Base-by-base conservation (phyloP, 1,140 invertebrate genomes). In the Lasioglossum baleicum region DNA sequence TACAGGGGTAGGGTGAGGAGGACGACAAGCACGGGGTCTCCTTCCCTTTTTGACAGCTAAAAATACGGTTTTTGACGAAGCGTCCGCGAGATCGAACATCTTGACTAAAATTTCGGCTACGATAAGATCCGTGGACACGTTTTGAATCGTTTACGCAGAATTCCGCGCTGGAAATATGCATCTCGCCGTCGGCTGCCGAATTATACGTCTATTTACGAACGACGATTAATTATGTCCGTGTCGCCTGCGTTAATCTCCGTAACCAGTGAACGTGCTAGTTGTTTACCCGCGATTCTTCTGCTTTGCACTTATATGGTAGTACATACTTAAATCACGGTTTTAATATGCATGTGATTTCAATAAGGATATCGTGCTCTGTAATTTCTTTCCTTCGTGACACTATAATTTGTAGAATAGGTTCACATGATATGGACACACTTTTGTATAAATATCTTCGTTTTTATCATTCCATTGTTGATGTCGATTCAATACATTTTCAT, bases 41-140 rank as follows among this genome's bases (percentile, higher is more conserved):
- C n/a, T 61, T 35, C 64, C 64, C 74, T 86, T 85, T 88, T 88
- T 84, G 71, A 87, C 82, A 87, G 80, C 85, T 89, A 88, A 89
- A 89, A 89, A 89, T 89, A 89, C 83, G 53, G 61, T 85, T 86
- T 86, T 86, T 83, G 80, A 81, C 65, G 68, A 6, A 61, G 31
- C 60, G 48, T 56, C 63, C 13, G 74, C 56, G 35, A 35, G 58
- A 65, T 48, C 48, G 53, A 67, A 61, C 70, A 64, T 20, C 48
- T 81, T 48, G 65, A 60, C 80, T 83, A n/a, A n/a, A n/a, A 83
- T 83, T 86, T 81, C 85, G 84, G 75, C 61, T 35, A 65, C 60
- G 40, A 75, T 44, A 65, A 51, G 26, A 53, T 2, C 48, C 60
- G 11, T 15, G 40, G 68, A 58, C 15, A n/a, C 42, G 44, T 58